Conservation (phyloP, 1,140 invertebrate species). For the Camponotus pennsylvanicus region DNA sequence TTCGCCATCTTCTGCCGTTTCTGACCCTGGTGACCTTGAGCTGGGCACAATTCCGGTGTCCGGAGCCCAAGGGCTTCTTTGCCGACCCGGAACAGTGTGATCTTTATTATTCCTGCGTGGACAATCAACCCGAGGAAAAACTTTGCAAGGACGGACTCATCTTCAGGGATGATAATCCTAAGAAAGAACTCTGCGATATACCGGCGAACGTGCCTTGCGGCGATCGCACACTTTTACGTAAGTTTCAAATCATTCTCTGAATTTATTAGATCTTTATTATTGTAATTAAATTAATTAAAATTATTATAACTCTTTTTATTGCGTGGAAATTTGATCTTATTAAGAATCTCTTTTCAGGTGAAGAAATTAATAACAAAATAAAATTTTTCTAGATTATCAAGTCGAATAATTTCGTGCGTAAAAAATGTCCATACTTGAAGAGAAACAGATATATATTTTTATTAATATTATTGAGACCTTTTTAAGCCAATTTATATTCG, state of each 20-base stretch:
- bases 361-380: neutral
- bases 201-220: slow-evolving; percentile 93
- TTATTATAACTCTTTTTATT: neutral
- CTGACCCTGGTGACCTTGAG: slow-evolving; percentile 46
- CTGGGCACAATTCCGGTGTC: slow-evolving; percentile 88
- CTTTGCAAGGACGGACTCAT: slow-evolving; percentile 94
- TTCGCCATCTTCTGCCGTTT: slow-evolving; percentile 37
- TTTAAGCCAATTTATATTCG: neutral
- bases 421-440: neutral
- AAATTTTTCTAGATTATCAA: no score
- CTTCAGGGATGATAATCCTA: slow-evolving; percentile 92
- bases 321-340: no score
- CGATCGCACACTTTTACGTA: slow-evolving; percentile 91
- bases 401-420: neutral
- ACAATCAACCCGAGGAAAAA: slow-evolving; percentile 89
- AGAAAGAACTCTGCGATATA: slow-evolving; percentile 92
- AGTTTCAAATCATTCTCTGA: slow-evolving; percentile 83
- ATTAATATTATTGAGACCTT: neutral
- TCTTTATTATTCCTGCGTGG: slow-evolving; percentile 92
- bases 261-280: slow-evolving; percentile 6
- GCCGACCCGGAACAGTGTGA: slow-evolving; percentile 93
- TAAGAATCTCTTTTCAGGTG: neutral
- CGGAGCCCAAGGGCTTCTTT: slow-evolving; percentile 91
- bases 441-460: neutral
- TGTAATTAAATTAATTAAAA: neutral